These are phyloP conservation scores for Ochotona princeps DNA, from an alignment of 2,113 vertebrate species.

Conservation along the genomic window DNA sequence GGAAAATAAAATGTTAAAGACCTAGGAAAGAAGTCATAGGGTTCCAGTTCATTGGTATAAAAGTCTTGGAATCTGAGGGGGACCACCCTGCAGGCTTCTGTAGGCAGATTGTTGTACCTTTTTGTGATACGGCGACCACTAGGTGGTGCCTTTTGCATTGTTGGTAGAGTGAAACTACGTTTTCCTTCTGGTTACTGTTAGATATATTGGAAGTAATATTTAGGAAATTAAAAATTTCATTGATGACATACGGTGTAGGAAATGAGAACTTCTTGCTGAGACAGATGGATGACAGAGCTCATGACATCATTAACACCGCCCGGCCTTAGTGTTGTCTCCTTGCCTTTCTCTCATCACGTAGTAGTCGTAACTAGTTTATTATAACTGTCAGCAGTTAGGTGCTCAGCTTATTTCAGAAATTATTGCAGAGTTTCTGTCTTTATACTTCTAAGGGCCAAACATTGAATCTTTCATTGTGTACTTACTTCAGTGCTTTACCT, in stretches of 20 bases:
- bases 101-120: background rate
- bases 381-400: background rate
- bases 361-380: background rate
- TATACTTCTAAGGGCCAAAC: background rate
- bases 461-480: conserved; percentile 10
- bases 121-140: conserved; percentile 52
- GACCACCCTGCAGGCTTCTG: background rate
- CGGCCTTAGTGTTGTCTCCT: background rate
- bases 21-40: background rate
- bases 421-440: background rate
- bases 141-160: conserved; percentile 61
- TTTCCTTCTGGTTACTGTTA: background rate
- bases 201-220: conserved; percentile 33
- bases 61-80: background rate
- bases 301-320: background rate
- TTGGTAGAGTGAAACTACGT: background rate
- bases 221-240: conserved; percentile 39
- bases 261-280: conserved; percentile 23
- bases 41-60: conserved; percentile 33
- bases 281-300: background rate
- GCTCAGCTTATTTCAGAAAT: conserved; percentile 10
- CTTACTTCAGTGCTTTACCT: conserved; percentile 9
- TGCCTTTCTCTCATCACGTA: background rate
- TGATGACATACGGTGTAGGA: conserved; percentile 5
- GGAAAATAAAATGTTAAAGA: background rate